phyloP scores from a whole-genome alignment of 2,888 invertebrate genomes.

The Dasypogon diadema region DNA sequence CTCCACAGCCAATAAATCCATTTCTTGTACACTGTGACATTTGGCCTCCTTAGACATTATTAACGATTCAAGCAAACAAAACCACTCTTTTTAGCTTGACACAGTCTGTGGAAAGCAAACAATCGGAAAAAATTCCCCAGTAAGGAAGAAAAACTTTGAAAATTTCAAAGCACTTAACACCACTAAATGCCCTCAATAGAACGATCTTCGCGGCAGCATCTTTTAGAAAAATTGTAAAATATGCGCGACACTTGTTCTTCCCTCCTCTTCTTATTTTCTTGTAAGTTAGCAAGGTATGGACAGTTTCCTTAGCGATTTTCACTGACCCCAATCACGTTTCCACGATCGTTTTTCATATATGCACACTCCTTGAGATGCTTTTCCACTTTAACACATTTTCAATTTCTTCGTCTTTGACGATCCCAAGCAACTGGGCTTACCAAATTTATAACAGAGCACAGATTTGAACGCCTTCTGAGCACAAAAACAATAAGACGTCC shows the following conservation, averaged over 20 bases:
- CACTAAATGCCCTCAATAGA: conserved; percentile 37
- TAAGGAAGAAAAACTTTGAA: conserved; percentile 13
- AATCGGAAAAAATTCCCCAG: background rate
- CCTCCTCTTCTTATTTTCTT: background rate
- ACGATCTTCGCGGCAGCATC: conserved; percentile 12
- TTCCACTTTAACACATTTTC: background rate
- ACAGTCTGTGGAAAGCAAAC: background rate
- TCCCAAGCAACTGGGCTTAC: conserved; percentile 7
- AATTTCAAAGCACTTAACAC: conserved; percentile 19
- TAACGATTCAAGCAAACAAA: background rate
- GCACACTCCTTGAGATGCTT: background rate
- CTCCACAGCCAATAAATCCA: conserved; percentile 29
- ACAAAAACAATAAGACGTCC: conserved; percentile 5
- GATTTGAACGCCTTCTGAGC: background rate
- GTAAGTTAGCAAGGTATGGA: background rate
- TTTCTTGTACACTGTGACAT: conserved; percentile 3
- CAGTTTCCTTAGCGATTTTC: conserved; percentile 29
- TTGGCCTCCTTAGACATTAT: conserved; percentile 9
- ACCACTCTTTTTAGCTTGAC: background rate
- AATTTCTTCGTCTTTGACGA: background rate
- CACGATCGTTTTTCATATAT: background rate
- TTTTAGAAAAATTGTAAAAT: conserved; percentile 34
- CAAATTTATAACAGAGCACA: background rate
- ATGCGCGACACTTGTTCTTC: conserved; percentile 4
- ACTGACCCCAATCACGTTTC: conserved; percentile 48